Conservation (phyloP, 1,140 invertebrate species). For the Heliconius congener region DNA sequence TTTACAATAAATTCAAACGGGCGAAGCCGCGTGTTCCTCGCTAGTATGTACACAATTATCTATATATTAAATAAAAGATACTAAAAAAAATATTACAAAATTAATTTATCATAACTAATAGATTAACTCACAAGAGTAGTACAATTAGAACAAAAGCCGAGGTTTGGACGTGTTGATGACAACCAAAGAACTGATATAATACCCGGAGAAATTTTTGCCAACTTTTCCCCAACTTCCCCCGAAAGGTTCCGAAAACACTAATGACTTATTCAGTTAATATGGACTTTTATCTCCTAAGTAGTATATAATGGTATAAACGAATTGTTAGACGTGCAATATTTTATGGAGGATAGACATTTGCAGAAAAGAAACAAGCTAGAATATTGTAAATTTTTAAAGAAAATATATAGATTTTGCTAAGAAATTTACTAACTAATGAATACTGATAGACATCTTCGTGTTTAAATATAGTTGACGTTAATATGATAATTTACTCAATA, state of each 20-base stretch:
- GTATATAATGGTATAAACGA: background rate
- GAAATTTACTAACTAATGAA: no score
- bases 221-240: slow-evolving; percentile 11
- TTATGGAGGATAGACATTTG: no score
- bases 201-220: slow-evolving; percentile 23
- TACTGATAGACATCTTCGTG: no score
- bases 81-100: background rate
- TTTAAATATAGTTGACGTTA: no score
- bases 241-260: slow-evolving; percentile 24
- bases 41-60: background rate
- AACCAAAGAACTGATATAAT: slow-evolving; percentile 39
- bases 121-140: slow-evolving; percentile 15
- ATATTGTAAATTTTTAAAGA: no score
- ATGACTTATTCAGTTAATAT: slow-evolving; percentile 9
- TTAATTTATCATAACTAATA: slow-evolving; percentile 11
- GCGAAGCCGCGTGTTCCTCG: no score
- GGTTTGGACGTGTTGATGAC: slow-evolving; percentile 40
- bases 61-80: no score
- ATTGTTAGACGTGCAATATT: background rate
- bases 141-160: slow-evolving; percentile 38
- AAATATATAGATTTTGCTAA: no score
- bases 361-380: no score
- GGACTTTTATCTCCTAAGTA: background rate
- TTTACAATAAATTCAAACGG: no score
- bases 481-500: no score